Base-by-base conservation (phyloP, 2,797 vertebrate genomes). In the Lepus townsendii region DNA sequence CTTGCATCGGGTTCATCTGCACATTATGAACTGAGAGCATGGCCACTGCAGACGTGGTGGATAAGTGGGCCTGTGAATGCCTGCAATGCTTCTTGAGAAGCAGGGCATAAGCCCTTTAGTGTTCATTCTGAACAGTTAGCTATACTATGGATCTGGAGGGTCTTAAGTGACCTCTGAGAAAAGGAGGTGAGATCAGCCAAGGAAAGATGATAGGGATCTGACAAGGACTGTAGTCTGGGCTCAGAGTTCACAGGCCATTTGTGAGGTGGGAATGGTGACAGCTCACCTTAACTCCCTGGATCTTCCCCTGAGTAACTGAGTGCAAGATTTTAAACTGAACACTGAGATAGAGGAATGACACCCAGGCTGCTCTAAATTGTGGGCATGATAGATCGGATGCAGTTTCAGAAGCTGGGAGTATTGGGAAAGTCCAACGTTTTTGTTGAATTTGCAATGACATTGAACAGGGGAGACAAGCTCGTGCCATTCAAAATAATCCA, bases 161-260 rank as follows among this genome's bases (percentile, higher is more conserved):
- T 77, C 35, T 92, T 68, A 93, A 88, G 30, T 90, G 69, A 92
- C 78, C 50, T 88, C 32, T 22, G 60, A 91, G 54, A 88, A 80
- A 1, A 66, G 35, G 50, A 50, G 6, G 3, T 35, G 91, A 77
- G 13, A 91, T 68, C 19, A 83, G 83, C 54, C 72, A 65, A 75
- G 27, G 32, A 65, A 20, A 79, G 26, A 76, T 90, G 47, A 69
- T 50, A 85, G 83, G 22, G 68, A 6, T 87, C 38, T 72, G 66
- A 92, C 83, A 85, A 66, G 54, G 78, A 75, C n/a, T 75, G 75
- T 24, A 12, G 11, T 32, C 62, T 69, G 10, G 30, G n/a, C 63
- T 63, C 52, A 69, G 5, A 80, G 83, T 75, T 88, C 76, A 66
- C 0, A 52, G 42, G 42, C 47, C 17, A 26, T 42, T 30, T 4